A percentile compares a stretch with the other conserved stretches of the same genome.
Evolutionary conservation across 2,888 invertebrate species (phyloP).

Genomic region (Pammene aurita): DNA sequence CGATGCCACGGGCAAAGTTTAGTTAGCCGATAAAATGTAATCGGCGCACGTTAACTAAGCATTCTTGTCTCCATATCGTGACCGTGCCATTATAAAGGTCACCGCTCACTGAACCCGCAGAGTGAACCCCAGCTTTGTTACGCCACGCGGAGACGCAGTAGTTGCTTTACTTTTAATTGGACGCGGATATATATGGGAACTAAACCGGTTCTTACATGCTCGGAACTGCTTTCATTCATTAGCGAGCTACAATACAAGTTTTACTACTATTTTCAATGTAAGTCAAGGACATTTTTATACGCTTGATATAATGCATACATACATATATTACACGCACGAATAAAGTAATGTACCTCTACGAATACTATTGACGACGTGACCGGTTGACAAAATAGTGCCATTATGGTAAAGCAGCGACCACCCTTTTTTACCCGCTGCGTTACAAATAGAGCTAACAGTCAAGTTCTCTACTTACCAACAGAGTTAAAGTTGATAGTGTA

Average conservation of each 20-base stretch:
- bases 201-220: slow-evolving; percentile 29
- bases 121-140: slow-evolving; percentile 46
- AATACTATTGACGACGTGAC: slow-evolving; percentile 13
- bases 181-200: slow-evolving; percentile 37
- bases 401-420: not conserved
- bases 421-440: not conserved
- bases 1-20: slow-evolving; percentile 14
- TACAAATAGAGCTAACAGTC: not conserved
- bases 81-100: slow-evolving; percentile 34
- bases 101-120: slow-evolving; percentile 43
- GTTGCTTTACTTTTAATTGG: slow-evolving; percentile 29
- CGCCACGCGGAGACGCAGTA: slow-evolving; percentile 24
- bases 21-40: slow-evolving; percentile 4
- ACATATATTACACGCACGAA: slow-evolving; percentile 8
- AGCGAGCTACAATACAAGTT: slow-evolving; percentile 12
- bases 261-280: slow-evolving; percentile 13
- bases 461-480: not conserved
- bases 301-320: slow-evolving; percentile 2
- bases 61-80: slow-evolving; percentile 35
- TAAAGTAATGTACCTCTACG: slow-evolving; percentile 17
- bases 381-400: slow-evolving; percentile 12
- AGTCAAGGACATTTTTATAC: slow-evolving; percentile 26
- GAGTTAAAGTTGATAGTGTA: not conserved
- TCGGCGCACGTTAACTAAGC: slow-evolving; percentile 13
- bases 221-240: slow-evolving; percentile 34